A percentile compares a stretch with the other conserved stretches of the same genome.
These are phyloP conservation scores for Carollia perspicillata DNA, from an alignment of 2,113 vertebrate genomes.

Conservation along the genomic window DNA sequence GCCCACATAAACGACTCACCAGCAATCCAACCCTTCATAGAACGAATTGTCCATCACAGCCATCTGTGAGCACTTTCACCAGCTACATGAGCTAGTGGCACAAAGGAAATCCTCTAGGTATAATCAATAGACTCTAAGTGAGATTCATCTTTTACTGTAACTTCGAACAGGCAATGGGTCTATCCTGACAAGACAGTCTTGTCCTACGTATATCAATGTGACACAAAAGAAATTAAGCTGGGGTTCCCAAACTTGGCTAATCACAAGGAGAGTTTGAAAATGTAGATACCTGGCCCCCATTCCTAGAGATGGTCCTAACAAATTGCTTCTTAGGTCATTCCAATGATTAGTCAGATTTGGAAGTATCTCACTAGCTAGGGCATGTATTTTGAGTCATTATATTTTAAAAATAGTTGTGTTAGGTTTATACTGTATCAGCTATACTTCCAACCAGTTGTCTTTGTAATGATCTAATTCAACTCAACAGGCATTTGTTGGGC, in stretches of 20 bases:
- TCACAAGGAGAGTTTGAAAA: background rate
- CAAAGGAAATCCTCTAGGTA: background rate
- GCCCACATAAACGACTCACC: background rate
- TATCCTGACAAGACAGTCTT: background rate
- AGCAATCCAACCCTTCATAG: background rate
- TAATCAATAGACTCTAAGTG: background rate
- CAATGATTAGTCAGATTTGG: background rate
- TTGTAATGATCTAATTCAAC: background rate
- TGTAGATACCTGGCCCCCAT: background rate
- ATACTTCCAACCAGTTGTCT: background rate
- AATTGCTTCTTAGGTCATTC: background rate
- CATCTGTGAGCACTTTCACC: background rate
- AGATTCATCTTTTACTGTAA: slow-evolving; percentile 4
- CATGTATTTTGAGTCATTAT: background rate
- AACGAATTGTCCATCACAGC: background rate
- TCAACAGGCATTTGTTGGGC: background rate
- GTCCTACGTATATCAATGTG: background rate
- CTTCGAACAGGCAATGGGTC: background rate
- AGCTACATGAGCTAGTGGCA: background rate
- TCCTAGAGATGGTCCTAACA: background rate
- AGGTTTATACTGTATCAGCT: background rate
- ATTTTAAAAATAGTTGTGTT: background rate
- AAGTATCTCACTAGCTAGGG: background rate
- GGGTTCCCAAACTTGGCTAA: background rate
- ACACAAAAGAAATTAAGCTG: background rate